Conservation (phyloP, 2,888 invertebrate genomes). For the Diabrotica balteata region DNA sequence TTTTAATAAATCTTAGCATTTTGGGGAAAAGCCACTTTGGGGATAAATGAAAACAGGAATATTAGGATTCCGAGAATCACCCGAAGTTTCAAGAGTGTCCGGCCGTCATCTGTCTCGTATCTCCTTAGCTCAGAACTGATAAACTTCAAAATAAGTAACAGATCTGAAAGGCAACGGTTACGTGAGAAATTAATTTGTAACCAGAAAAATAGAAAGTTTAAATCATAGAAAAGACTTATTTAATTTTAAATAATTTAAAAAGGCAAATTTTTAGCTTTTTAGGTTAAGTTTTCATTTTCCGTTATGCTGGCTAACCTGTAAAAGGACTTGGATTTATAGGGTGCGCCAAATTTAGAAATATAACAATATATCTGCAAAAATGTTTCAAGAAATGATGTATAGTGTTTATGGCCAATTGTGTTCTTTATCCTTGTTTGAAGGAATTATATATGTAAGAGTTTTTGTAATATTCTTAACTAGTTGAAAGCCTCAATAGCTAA, state of each 20-base stretch:
- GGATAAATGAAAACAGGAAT: slow-evolving; percentile 31
- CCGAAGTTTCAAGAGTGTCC: slow-evolving; percentile 36
- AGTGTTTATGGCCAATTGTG: no score
- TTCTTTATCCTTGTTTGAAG: no score
- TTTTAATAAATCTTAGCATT: slow-evolving; percentile 54
- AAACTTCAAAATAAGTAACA: no score
- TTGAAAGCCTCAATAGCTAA: no score
- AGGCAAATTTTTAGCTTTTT: background rate
- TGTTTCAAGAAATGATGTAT: no score
- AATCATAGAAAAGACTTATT: background rate
- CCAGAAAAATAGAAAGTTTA: no score
- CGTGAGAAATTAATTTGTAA: no score
- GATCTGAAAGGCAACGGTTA: no score
- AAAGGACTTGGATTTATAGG: background rate
- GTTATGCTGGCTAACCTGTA: slow-evolving; percentile 26
- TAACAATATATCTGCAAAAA: no score
- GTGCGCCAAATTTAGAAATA: background rate
- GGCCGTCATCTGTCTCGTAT: slow-evolving; percentile 44
- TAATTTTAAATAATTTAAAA: background rate
- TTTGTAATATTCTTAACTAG: no score
- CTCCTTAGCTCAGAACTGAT: slow-evolving; percentile 16
- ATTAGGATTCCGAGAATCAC: slow-evolving; percentile 34
- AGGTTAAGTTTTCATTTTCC: slow-evolving; percentile 8
- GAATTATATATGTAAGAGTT: no score
- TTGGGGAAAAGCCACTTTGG: slow-evolving; percentile 49